phyloP scores from a whole-genome alignment of 1,140 invertebrate genomes.

The Atta colombica region DNA sequence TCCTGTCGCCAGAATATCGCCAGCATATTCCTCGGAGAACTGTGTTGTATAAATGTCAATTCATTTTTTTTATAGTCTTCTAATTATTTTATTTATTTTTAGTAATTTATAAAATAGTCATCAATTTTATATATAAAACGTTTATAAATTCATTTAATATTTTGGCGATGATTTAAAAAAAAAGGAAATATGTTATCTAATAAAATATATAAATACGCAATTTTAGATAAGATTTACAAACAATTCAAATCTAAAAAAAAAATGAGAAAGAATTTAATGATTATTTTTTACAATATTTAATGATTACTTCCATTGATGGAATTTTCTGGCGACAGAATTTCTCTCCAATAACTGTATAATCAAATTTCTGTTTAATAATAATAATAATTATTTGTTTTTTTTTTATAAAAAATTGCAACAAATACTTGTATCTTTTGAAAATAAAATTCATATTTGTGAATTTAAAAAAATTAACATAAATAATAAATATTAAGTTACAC shows the following conservation, averaged over 20 bases:
- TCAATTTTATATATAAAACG: too few relatives aligned
- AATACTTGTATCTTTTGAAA: background rate
- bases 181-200: background rate
- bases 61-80: background rate
- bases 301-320: background rate
- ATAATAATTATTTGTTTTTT: too few relatives aligned
- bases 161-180: background rate
- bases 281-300: background rate
- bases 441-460: background rate
- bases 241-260: background rate
- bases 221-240: background rate
- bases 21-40: too few relatives aligned
- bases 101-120: too few relatives aligned
- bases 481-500: background rate
- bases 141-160: background rate
- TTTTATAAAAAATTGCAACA: background rate
- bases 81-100: too few relatives aligned
- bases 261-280: background rate
- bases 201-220: background rate
- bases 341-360: background rate
- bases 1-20: too few relatives aligned
- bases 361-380: background rate
- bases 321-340: background rate
- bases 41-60: background rate
- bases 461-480: background rate